Conservation (phyloP, 2,888 invertebrate genomes). For the Syrista parreyssii region DNA sequence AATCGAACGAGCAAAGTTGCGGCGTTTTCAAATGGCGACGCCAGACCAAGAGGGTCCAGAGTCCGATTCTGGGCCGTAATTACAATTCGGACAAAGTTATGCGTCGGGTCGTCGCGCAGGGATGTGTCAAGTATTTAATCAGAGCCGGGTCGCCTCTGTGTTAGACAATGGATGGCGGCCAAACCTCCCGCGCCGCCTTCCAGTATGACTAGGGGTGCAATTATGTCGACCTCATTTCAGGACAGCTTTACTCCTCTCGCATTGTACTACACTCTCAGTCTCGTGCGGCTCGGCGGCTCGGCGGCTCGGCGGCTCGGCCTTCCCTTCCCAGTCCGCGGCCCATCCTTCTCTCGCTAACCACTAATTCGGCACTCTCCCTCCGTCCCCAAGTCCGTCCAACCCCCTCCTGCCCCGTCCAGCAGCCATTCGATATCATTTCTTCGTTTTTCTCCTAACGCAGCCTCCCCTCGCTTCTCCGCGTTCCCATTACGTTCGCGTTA, state of each 20-base stretch:
- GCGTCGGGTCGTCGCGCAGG: slow-evolving; percentile 41
- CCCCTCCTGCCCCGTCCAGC: background rate
- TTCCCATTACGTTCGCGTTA: slow-evolving; percentile 20
- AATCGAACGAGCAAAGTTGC: no score
- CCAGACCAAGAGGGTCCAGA: background rate
- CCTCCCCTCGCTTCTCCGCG: background rate
- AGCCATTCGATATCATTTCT: slow-evolving; percentile 6
- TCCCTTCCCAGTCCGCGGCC: slow-evolving; percentile 10
- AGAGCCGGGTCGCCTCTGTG: slow-evolving; percentile 56
- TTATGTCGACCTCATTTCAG: slow-evolving; percentile 62
- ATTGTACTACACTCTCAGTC: background rate
- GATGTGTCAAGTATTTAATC: slow-evolving; percentile 66
- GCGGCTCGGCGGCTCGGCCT: background rate
- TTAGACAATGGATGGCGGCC: slow-evolving; percentile 60
- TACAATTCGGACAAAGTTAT: slow-evolving; percentile 64
- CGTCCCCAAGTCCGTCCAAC: background rate
- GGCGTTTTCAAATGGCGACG: background rate
- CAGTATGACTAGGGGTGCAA: slow-evolving; percentile 58
- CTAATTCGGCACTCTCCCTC: slow-evolving; percentile 27
- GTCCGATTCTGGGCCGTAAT: slow-evolving; percentile 51
- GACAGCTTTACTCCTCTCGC: slow-evolving; percentile 48
- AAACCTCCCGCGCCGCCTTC: slow-evolving; percentile 33
- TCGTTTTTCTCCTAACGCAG: slow-evolving; percentile 4
- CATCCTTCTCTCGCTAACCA: slow-evolving; percentile 17
- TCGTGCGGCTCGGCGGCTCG: no score